Base-by-base conservation (phyloP, 2,797 vertebrate genomes). In the Chaetophractus vellerosus region DNA sequence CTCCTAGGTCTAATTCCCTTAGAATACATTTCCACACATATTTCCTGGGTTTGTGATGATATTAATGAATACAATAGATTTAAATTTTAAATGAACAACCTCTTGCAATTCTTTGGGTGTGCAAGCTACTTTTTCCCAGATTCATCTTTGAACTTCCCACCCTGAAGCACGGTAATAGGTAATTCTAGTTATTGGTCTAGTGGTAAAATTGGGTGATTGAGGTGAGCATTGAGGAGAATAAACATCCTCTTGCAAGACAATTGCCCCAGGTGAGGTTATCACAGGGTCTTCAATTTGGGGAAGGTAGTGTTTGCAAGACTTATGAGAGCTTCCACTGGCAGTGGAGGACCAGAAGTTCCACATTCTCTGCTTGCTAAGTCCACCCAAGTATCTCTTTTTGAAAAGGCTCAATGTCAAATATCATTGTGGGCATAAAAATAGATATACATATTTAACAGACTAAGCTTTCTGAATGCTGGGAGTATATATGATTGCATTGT, bases 401-500 rank as follows among this genome's bases (percentile, higher is more conserved):
- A 38, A 26, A 12, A 16, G 31, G 71, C 28, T 76, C 23, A 71
- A 52, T 45, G n/a, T 36, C 63, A 36, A 50, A 88, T 31, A n/a
- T 82, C 86, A 85, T 28, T 23, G 10, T 82, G 68, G 76, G 45
- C 48, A 50, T 87, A 0, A 19, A 87, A 75, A 38, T 19, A 57
- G 64, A 31, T 76, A 16, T 57, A n/a, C 55, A 26, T 52, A 75
- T 93, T 83, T 71, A 63, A 21, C 2, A 79, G 71, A 59, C 38
- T 59, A 59, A 88, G 64, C 28, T 74, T 88, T 90, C n/a, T 45
- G 75, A 72, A 50, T 45, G 31, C 33, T 9, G 11, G 31, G 19
- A 21, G 87, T 93, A 59, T 19, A 18, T 50, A 61, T 71, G 92
- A 90, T 86, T 91, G 28, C 71, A 28, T 61, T 84, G 63, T 23